These are phyloP conservation scores for Limonius californicus DNA, from an alignment of 1,140 invertebrate genomes.

Conservation along the genomic window DNA sequence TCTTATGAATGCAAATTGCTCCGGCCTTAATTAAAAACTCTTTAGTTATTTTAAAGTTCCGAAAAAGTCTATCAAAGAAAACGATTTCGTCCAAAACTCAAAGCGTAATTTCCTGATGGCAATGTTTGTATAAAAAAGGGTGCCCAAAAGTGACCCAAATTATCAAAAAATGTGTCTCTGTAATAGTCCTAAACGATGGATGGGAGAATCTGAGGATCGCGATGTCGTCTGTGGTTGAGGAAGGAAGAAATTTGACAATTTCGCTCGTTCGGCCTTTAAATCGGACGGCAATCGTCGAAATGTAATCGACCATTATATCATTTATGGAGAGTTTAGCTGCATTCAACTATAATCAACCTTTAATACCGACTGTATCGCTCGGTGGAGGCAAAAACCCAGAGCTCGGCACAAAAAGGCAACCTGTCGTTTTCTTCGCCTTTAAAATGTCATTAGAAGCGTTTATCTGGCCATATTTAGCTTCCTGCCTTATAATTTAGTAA, in stretches of 20 bases:
- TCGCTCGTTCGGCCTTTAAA: background rate
- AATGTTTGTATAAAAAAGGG: no score
- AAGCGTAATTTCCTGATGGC: no score
- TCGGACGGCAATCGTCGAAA: background rate
- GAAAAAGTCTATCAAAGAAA: no score
- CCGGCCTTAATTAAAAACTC: background rate
- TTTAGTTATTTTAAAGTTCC: background rate
- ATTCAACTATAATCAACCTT: background rate
- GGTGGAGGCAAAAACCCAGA: background rate
- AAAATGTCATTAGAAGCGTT: constrained; percentile 16
- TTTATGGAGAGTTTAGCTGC: background rate
- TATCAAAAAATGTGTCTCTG: background rate
- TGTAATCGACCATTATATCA: background rate
- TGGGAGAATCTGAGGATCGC: background rate
- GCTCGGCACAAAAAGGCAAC: background rate
- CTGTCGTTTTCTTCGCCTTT: constrained; percentile 12
- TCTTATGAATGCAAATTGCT: background rate
- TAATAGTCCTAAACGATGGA: background rate
- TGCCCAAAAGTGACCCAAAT: no score
- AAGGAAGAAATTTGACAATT: no score
- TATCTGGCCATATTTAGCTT: constrained; percentile 7
- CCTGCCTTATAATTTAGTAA: background rate
- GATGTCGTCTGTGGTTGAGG: no score
- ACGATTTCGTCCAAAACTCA: no score
- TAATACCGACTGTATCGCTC: background rate